phyloP scores from a whole-genome alignment of 2,113 vertebrate genomes.

The Piliocolobus tephrosceles region DNA sequence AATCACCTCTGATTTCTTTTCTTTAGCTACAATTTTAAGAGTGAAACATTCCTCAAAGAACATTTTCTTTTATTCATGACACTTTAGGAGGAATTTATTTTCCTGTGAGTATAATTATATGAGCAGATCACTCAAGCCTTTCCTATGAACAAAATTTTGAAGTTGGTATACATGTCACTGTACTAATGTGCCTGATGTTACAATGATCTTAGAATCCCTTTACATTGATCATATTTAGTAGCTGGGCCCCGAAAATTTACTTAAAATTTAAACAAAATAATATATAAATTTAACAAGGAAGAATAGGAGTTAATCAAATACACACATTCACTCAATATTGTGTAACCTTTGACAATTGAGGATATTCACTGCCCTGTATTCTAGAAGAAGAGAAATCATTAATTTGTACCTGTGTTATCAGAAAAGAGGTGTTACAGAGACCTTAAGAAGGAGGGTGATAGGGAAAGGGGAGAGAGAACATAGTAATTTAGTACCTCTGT shows the following conservation, averaged over 20 bases:
- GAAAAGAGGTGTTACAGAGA: not conserved
- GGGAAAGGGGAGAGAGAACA: not conserved
- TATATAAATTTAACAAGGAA: not conserved
- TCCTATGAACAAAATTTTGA: not conserved
- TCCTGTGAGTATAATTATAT: constrained; percentile 36
- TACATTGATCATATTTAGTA: not conserved
- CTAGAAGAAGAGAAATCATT: not conserved
- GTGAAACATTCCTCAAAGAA: constrained; percentile 44
- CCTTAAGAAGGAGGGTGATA: not conserved
- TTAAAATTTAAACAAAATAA: not conserved
- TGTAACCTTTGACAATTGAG: not conserved
- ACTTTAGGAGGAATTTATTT: constrained; percentile 46
- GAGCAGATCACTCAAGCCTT: not conserved
- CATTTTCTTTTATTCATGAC: constrained; percentile 59
- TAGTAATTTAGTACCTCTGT: not conserved
- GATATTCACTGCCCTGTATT: not conserved
- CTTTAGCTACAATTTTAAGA: constrained; percentile 60
- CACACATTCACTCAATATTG: not conserved
- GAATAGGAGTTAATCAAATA: not conserved
- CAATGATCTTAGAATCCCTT: not conserved
- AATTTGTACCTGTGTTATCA: not conserved
- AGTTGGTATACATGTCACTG: not conserved
- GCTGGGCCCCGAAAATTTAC: not conserved
- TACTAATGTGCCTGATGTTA: not conserved
- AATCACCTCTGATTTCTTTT: constrained; percentile 66